Percentiles rank a stretch among this genome's conserved stretches.
These are phyloP conservation scores for Drosophila percnosoma DNA, from an alignment of 2,888 invertebrate species.

Conservation along the genomic window DNA sequence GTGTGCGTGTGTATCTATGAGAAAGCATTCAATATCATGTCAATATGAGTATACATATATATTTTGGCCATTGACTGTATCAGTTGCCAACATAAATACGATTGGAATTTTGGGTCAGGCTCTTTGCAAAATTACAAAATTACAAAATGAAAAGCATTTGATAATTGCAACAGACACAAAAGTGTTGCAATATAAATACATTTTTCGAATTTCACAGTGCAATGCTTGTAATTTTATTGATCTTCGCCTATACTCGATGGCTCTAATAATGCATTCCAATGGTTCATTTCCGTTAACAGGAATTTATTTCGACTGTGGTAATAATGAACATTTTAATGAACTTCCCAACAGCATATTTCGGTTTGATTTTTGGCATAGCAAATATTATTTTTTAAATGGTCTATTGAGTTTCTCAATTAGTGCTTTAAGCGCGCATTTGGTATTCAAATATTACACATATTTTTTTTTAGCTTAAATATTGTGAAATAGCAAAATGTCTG, in stretches of 20 bases:
- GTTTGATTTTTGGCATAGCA: constrained; percentile 2
- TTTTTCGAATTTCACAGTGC: constrained; percentile 19
- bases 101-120: constrained; percentile 30
- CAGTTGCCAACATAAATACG: constrained; percentile 54
- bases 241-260: not conserved
- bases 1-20: constrained; percentile 14
- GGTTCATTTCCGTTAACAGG: constrained; percentile 16
- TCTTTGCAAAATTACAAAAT: constrained; percentile 19
- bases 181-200: constrained; percentile 25
- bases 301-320: constrained; percentile 28
- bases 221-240: constrained; percentile 14
- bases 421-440: not conserved
- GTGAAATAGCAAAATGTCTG: not conserved
- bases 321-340: constrained; percentile 34
- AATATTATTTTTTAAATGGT: not conserved
- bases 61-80: constrained; percentile 52
- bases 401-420: not conserved
- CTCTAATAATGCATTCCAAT: constrained; percentile 23
- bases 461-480: not conserved
- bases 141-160: constrained; percentile 27
- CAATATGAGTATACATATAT: constrained; percentile 50
- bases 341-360: not conserved
- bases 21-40: constrained; percentile 59
- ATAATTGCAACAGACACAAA: constrained; percentile 43
- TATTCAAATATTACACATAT: not conserved